phyloP scores from a whole-genome alignment of 2,797 vertebrate genomes.

The Lepilemur ruficaudatus region DNA sequence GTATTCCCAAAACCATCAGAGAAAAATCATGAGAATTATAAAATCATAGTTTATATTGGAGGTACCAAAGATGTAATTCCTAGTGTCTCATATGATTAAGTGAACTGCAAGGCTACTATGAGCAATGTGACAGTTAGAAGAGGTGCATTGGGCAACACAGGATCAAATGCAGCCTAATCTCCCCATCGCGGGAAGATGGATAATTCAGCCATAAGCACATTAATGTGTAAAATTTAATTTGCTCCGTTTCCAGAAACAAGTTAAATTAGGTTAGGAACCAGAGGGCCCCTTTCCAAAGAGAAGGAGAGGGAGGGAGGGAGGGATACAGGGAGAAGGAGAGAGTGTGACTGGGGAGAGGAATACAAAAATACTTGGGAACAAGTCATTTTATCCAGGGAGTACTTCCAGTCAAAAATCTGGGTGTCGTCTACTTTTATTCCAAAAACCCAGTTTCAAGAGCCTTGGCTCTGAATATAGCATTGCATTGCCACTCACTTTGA shows the following conservation, averaged over 20 bases:
- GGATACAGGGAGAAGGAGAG: no score
- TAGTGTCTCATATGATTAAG: not conserved
- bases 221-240: not conserved
- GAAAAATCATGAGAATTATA: not conserved
- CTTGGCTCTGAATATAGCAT: not conserved
- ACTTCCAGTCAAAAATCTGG: not conserved
- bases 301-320: not conserved
- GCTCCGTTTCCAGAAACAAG: slow-evolving; percentile 33
- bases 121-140: not conserved
- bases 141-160: not conserved
- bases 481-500: not conserved
- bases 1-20: not conserved
- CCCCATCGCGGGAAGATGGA: not conserved
- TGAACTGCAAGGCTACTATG: not conserved
- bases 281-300: not conserved
- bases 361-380: not conserved
- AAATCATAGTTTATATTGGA: not conserved
- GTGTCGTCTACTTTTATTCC: not conserved
- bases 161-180: not conserved
- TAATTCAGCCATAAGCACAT: not conserved
- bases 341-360: not conserved
- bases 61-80: not conserved
- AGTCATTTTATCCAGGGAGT: not conserved
- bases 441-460: not conserved
- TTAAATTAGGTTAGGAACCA: slow-evolving; percentile 33